phyloP scores from a whole-genome alignment of 2,888 invertebrate genomes.

The Drosophila nigricruria region DNA sequence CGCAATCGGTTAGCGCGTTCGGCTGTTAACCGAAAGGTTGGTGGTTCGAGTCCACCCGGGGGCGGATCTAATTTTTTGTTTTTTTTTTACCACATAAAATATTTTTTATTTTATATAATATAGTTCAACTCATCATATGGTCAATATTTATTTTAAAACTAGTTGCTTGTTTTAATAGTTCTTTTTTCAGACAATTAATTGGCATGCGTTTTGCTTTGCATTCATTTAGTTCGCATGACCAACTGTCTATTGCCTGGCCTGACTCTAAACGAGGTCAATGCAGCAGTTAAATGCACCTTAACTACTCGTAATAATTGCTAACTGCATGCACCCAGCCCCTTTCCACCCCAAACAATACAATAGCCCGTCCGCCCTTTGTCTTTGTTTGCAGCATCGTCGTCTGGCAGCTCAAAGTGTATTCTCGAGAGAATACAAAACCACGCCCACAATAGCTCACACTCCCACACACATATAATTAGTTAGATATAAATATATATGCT shows the following conservation, averaged over 20 bases:
- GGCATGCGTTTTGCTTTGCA: background rate
- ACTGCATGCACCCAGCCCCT: background rate
- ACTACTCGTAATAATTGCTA: constrained; percentile 32
- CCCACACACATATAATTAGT: constrained; percentile 38
- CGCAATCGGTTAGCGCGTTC: constrained; percentile 99
- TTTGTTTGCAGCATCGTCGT: constrained; percentile 25
- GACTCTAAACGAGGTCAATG: constrained; percentile 77
- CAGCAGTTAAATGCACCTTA: constrained; percentile 78
- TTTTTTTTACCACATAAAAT: too few relatives aligned
- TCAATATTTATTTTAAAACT: background rate
- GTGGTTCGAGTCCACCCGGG: constrained; percentile 99
- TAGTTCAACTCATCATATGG: too few relatives aligned
- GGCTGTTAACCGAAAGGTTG: constrained; percentile 99
- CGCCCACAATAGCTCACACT: constrained; percentile 23
- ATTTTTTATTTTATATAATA: too few relatives aligned
- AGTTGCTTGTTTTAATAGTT: background rate
- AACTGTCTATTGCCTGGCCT: constrained; percentile 50
- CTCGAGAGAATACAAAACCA: constrained; percentile 43
- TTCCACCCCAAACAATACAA: background rate
- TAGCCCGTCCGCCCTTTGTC: background rate
- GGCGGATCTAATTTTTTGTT: constrained; percentile 86
- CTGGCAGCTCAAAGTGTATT: constrained; percentile 41
- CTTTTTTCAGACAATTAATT: background rate
- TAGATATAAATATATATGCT: constrained; percentile 11
- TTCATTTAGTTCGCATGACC: constrained; percentile 20